Evolutionary conservation across 2,888 invertebrate genomes (phyloP), one percentile per base, ranked within the genome.

Genomic region (Drosophila cognata): DNA sequence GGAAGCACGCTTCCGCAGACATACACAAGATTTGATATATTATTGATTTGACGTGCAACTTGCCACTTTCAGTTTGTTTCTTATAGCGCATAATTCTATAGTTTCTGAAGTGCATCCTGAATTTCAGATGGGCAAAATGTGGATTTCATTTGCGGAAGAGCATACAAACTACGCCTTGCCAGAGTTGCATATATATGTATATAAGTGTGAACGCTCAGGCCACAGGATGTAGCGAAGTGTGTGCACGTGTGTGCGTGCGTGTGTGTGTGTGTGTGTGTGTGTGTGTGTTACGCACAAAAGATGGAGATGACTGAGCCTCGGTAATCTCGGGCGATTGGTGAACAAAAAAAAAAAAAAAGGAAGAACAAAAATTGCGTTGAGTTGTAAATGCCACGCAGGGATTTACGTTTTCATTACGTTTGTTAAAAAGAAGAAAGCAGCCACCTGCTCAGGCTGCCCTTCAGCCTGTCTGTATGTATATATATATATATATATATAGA

Each of bases 361-460:
- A 52, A 53, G 46, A 33, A 72, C 63, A 67, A 81, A 84, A 84
- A 85, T 81, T 85, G 83, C 84, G 86, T 79, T 81, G 86, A 88
- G 88, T 88, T 88, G 84, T 86, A 84, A 86, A 88, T 84, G 88
- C 84, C 84, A 81, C 78, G 81, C 81, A 73, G 86, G 86, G 88
- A 88, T 87, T 87, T 84, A 86, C 84, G 87, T 86, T 87, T 87
- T 88, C 87, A 87, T 87, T 87, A 87, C 86, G 72, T 88, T 83
- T 86, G 76, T 77, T 62, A 61, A 74, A 81, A 77, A 62, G 71
- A 77, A 71, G 65, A 56, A 56, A 38, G 65, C 58, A 59, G 65
- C 58, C 64, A 60, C 51, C 66, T 50, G 68, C 48, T 29, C 38
- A n/a, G 31, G 29, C 56, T 29, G 56, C 13, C 38, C 56, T 25